Evolutionary conservation across 92 coral and sea anemone genomes (phyloP).

Genomic region (Actinernus sp.): DNA sequence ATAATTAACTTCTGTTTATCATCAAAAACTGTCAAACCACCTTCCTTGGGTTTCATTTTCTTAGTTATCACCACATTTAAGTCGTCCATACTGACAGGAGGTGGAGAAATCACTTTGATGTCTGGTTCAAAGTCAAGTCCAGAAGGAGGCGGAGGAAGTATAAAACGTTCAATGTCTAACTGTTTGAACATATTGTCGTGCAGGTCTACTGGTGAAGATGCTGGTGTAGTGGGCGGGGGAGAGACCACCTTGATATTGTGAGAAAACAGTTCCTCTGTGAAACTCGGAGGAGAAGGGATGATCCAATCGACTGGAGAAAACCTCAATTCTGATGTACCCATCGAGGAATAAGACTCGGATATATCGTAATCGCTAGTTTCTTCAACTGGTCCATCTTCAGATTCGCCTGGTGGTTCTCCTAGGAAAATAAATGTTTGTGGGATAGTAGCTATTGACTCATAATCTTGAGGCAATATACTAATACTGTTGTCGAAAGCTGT

Average conservation of each 20-base stretch:
- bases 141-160: conserved; percentile 84
- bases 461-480: background rate
- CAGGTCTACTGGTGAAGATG: conserved; percentile 21
- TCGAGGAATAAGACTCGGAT: background rate
- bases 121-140: too few relatives aligned
- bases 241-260: conserved; percentile 64
- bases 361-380: background rate
- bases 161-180: conserved; percentile 48
- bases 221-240: conserved; percentile 63
- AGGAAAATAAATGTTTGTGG: conserved; percentile 5
- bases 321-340: conserved; percentile 3
- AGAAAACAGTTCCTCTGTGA: conserved; percentile 59
- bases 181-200: conserved; percentile 17
- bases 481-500: background rate
- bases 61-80: too few relatives aligned
- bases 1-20: too few relatives aligned
- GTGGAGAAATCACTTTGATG: background rate
- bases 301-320: conserved; percentile 70
- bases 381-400: conserved; percentile 19
- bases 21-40: too few relatives aligned
- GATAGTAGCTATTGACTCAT: background rate
- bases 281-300: conserved; percentile 79
- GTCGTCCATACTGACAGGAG: too few relatives aligned
- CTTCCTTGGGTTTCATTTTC: too few relatives aligned
- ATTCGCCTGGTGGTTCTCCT: conserved; percentile 29